These are phyloP conservation scores for Xylota sylvarum DNA, from an alignment of 2,888 invertebrate species.

Conservation along the genomic window DNA sequence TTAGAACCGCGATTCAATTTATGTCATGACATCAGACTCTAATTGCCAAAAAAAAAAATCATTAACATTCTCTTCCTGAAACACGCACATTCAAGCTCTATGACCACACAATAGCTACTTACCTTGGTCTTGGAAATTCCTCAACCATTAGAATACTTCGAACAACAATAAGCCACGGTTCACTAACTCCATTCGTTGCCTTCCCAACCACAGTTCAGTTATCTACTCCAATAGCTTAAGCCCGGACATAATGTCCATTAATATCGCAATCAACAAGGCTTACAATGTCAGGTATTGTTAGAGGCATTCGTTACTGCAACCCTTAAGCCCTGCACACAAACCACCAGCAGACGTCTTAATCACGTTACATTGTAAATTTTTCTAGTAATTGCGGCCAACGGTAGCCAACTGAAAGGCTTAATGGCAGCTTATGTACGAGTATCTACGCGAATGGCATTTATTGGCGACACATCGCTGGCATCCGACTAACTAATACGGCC, in stretches of 20 bases:
- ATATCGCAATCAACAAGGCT: constrained; percentile 14
- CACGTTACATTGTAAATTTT: constrained; percentile 45
- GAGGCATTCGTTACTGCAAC: background rate
- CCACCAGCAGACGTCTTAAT: constrained; percentile 47
- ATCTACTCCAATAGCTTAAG: constrained; percentile 23
- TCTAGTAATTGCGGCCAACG: constrained; percentile 39
- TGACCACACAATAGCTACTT: background rate
- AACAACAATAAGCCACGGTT: constrained; percentile 30
- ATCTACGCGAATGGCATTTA: constrained; percentile 59
- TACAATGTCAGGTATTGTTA: constrained; percentile 15
- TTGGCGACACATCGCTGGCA: constrained; percentile 49
- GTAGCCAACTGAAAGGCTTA: constrained; percentile 49
- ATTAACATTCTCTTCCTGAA: background rate
- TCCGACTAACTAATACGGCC: constrained; percentile 22
- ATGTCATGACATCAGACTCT: too few species aligned
- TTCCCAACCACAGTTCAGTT: constrained; percentile 4
- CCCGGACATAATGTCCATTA: constrained; percentile 22
- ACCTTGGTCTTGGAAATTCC: background rate
- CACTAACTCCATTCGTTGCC: constrained; percentile 26
- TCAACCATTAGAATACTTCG: constrained; percentile 12
- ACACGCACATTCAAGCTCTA: background rate
- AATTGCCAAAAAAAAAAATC: background rate
- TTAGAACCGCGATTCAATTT: too few species aligned
- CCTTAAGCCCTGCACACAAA: constrained; percentile 35
- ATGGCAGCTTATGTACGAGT: constrained; percentile 32